Base-by-base conservation (phyloP, 2,797 vertebrate species). In the Triplophysa yarkandensis region DNA sequence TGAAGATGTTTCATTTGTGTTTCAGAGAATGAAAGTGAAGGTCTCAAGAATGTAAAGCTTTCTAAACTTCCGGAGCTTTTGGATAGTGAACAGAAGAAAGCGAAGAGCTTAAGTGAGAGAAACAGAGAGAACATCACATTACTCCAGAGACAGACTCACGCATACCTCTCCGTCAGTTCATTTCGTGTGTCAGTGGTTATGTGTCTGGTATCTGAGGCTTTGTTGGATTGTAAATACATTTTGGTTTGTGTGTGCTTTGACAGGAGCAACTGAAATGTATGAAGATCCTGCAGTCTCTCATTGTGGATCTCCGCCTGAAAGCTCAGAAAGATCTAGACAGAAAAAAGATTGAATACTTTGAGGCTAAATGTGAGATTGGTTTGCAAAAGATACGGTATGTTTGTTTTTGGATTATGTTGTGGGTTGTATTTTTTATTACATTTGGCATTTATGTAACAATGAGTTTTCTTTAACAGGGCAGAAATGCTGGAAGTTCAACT, bases 351-450 rank as follows among this genome's bases (percentile, higher is more conserved):
- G 90, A 93, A 41, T 97, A 97, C 84, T 85, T 95, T 76, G 93
- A 95, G 79, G 87, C 90, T 46, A 96, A 96, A 87, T 94, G 92
- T 84, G 92, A 89, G 58, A 89, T 95, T 58, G 89, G 93, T 81
- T 83, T 93, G 64, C 91, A 95, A 71, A 96, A 95, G 84, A 88
- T 96, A 71, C 89, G 92, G 95, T 96, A 83, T 81, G 85, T 28
- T 27, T 16, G 0, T 3, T 46, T 46, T 1, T 17, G 25, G 9
- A 19, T 27, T n/a, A 43, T 25, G 1, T 30, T 14, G 7, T n/a
- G 16, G n/a, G 2, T 16, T 8, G 19, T 9, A 10, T 17, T 13
- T 23, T 17, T 21, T 2, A 80, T n/a, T 13, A 0, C 0, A 19
- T 62, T 67, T 63, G 44, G 23, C 27, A 0, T 61, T 1, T 14